A percentile compares a stretch with the other conserved stretches of the same genome.
Conservation (phyloP, 2,888 invertebrate species). For the Hermaeophaga mercurialis region DNA sequence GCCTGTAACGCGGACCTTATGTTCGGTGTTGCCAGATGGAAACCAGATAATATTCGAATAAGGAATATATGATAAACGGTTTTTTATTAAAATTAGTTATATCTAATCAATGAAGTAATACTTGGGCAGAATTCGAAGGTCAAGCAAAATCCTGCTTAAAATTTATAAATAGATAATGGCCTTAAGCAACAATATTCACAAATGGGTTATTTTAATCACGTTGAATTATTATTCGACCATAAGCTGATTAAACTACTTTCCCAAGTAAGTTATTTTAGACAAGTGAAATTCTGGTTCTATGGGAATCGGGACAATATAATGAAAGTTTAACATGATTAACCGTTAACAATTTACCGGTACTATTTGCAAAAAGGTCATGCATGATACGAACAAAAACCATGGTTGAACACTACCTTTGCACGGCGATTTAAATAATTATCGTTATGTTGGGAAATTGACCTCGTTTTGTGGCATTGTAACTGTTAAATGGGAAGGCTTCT, state of each 20-base stretch:
- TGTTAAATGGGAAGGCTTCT: slow-evolving; percentile 26
- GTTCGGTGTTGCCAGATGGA: too few species aligned
- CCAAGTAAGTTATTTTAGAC: not conserved
- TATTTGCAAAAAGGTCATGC: not conserved
- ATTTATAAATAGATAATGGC: slow-evolving; percentile 15
- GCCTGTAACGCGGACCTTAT: too few species aligned
- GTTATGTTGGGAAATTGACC: slow-evolving; percentile 26
- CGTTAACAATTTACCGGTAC: not conserved
- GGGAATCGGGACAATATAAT: not conserved
- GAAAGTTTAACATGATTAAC: not conserved
- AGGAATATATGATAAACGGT: too few species aligned
- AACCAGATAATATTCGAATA: too few species aligned
- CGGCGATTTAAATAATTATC: slow-evolving; percentile 7
- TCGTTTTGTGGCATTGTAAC: slow-evolving; percentile 25
- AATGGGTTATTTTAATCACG: not conserved
- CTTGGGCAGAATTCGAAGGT: slow-evolving; percentile 6
- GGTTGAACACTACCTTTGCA: not conserved
- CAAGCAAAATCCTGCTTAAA: not conserved
- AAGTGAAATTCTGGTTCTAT: too few species aligned
- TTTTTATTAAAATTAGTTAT: too few species aligned
- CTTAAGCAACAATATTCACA: slow-evolving; percentile 3
- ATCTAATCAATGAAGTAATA: slow-evolving; percentile 9
- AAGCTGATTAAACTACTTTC: too few species aligned
- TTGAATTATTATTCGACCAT: too few species aligned
- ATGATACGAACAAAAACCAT: too few species aligned